These are phyloP conservation scores for Lycia hirtaria DNA, from an alignment of 2,888 invertebrate genomes.

Conservation along the genomic window DNA sequence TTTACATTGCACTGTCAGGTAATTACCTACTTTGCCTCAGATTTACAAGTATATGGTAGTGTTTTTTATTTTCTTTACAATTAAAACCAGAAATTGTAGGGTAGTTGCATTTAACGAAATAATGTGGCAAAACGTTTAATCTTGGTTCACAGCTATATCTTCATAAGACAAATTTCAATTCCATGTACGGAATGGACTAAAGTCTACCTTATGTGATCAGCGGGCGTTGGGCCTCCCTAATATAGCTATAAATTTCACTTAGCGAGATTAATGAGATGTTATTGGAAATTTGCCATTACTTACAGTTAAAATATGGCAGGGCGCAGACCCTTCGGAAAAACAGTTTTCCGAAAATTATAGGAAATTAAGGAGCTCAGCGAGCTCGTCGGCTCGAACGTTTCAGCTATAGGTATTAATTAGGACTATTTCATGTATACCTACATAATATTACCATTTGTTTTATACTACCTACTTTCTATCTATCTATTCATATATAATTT, in stretches of 20 bases:
- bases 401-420: too few species aligned
- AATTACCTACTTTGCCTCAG: too few species aligned
- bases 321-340: conserved; percentile 40
- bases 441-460: too few species aligned
- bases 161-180: conserved; percentile 31
- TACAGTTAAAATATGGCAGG: conserved; percentile 54
- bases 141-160: background rate
- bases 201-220: conserved; percentile 66
- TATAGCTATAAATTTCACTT: conserved; percentile 84
- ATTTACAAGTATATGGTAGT: too few species aligned
- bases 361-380: conserved; percentile 23
- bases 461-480: too few species aligned
- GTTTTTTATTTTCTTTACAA: too few species aligned
- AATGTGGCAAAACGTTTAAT: too few species aligned
- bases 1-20: too few species aligned
- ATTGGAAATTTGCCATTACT: conserved; percentile 77
- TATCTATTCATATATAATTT: too few species aligned
- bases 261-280: conserved; percentile 80
- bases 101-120: too few species aligned
- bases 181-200: conserved; percentile 47
- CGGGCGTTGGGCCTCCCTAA: conserved; percentile 71
- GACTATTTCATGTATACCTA: background rate
- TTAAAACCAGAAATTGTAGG: too few species aligned
- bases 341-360: conserved; percentile 36
- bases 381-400: conserved; percentile 1